These are phyloP conservation scores for Argyra leucocephala DNA, from an alignment of 2,888 invertebrate genomes.

Conservation along the genomic window DNA sequence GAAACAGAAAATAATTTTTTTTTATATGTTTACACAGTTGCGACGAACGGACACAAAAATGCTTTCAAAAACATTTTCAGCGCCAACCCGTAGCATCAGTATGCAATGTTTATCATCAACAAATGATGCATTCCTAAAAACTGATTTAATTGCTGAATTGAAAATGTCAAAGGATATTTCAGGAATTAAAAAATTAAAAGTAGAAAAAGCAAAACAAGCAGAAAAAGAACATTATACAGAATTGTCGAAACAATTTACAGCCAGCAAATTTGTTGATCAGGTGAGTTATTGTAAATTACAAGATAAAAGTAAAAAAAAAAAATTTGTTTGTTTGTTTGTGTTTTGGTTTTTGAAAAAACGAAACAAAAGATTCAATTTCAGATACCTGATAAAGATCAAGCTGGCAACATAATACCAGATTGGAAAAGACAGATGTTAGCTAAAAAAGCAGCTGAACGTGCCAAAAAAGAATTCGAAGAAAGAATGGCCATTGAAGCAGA, in stretches of 20 bases:
- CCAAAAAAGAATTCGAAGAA: conserved; percentile 81
- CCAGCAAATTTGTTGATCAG: conserved; percentile 82
- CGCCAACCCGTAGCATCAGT: conserved; percentile 68
- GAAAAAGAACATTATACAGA: conserved; percentile 73
- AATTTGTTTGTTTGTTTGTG: conserved; percentile 26
- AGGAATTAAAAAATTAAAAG: conserved; percentile 87
- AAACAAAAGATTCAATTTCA: conserved; percentile 44
- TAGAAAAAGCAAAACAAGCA: conserved; percentile 77
- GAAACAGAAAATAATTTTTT: not conserved
- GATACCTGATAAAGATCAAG: conserved; percentile 81
- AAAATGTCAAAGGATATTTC: conserved; percentile 87
- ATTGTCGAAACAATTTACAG: conserved; percentile 73
- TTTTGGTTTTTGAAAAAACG: conserved; percentile 15
- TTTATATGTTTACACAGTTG: conserved; percentile 41
- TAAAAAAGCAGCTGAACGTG: conserved; percentile 86
- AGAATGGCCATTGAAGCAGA: conserved; percentile 75
- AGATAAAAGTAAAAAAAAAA: conserved; percentile 29
- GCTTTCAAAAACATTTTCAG: conserved; percentile 73
- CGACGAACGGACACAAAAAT: conserved; percentile 62
- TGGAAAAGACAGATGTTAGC: conserved; percentile 96
- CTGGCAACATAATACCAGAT: conserved; percentile 80
- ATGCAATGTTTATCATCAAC: conserved; percentile 60
- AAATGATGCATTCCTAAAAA: conserved; percentile 65
- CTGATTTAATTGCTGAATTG: conserved; percentile 81
- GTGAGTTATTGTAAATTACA: conserved; percentile 49